A percentile compares a stretch with the other conserved stretches of the same genome.
Conservation (phyloP, 92 coral and sea anemone species). For the Palythoa grandis region DNA sequence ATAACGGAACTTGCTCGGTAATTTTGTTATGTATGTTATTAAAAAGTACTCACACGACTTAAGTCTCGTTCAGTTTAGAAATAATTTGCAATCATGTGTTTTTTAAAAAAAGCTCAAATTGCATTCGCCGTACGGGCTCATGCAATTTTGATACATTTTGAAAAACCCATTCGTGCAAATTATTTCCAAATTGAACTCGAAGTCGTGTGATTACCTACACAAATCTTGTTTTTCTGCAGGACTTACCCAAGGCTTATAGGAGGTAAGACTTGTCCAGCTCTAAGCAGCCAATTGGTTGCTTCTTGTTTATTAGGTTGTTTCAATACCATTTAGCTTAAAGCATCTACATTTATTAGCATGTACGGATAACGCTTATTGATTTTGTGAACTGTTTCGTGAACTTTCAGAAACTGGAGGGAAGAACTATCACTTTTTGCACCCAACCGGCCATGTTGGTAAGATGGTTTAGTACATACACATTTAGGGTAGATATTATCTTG, state of each 20-base stretch:
- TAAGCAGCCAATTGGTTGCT: not conserved
- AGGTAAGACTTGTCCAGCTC: constrained; percentile 57
- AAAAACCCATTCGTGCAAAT: too few relatives aligned
- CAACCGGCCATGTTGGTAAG: constrained; percentile 84
- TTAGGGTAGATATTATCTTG: not conserved
- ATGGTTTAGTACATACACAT: not conserved
- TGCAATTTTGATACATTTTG: too few relatives aligned
- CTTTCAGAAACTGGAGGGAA: constrained; percentile 95
- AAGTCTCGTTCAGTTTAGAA: too few relatives aligned
- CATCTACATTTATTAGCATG: not conserved
- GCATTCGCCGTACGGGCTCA: too few relatives aligned
- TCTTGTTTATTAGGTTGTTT: not conserved
- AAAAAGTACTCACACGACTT: too few relatives aligned
- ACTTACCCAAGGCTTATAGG: constrained; percentile 93
- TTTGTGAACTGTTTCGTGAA: not conserved
- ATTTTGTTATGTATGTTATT: too few relatives aligned
- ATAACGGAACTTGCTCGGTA: too few relatives aligned
- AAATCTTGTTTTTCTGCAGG: too few relatives aligned
- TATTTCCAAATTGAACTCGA: too few relatives aligned
- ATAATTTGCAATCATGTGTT: too few relatives aligned
- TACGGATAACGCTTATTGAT: not conserved
- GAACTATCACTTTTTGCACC: constrained; percentile 90
- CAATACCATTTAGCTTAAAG: not conserved
- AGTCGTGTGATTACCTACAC: too few relatives aligned
- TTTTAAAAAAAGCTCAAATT: too few relatives aligned